Conservation (phyloP, 2,797 vertebrate genomes). For the Hypotaenidia okinawae region DNA sequence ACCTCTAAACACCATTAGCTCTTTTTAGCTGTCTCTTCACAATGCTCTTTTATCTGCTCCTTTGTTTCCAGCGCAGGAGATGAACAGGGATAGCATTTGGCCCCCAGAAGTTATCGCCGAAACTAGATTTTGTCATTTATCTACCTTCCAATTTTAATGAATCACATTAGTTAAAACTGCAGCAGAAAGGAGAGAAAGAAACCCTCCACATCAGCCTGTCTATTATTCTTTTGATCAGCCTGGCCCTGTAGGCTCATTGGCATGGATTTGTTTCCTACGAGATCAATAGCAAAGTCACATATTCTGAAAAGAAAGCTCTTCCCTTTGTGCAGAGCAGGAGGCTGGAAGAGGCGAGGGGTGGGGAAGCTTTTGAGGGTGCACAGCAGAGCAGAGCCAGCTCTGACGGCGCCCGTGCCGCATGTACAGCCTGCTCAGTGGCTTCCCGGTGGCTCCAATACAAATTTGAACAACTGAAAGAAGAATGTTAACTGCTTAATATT, state of each 20-base stretch:
- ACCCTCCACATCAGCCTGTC: background rate
- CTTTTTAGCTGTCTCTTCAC: background rate
- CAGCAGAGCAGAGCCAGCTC: background rate
- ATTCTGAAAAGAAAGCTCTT: background rate
- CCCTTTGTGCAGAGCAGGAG: background rate
- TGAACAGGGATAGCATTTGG: background rate
- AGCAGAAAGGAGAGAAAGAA: background rate
- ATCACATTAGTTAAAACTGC: slow-evolving; percentile 2
- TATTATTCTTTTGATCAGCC: slow-evolving; percentile 34
- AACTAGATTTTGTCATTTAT: slow-evolving; percentile 16
- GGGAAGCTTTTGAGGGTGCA: background rate
- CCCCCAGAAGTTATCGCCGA: background rate
- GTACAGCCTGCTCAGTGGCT: background rate
- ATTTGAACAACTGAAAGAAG: slow-evolving; percentile 11
- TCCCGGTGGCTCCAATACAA: background rate
- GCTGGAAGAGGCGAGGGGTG: background rate
- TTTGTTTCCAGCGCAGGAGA: background rate
- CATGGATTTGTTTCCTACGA: slow-evolving; percentile 27
- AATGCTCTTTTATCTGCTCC: background rate
- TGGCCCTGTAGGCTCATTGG: slow-evolving; percentile 43
- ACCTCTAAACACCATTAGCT: background rate
- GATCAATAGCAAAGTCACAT: slow-evolving; percentile 7
- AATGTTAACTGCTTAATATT: slow-evolving; percentile 56
- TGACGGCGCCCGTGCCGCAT: background rate
- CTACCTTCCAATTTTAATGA: slow-evolving; percentile 44